phyloP scores from a whole-genome alignment of 2,113 vertebrate species.

The Sterna hirundo region DNA sequence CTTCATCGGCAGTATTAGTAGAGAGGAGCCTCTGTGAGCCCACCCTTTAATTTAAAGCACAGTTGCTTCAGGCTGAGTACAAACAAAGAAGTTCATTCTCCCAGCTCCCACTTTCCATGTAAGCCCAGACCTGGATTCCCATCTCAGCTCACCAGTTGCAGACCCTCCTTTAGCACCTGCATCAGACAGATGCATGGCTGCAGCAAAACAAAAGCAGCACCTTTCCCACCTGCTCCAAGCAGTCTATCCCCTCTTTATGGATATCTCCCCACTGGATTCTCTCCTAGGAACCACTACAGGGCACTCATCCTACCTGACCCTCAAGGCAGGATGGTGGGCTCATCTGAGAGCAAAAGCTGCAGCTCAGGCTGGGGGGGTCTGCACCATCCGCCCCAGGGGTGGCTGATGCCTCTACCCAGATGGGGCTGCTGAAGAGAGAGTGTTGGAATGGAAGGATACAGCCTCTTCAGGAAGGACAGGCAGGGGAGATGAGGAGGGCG shows the following conservation, averaged over 20 bases:
- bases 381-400: neutral
- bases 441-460: no score
- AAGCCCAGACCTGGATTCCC: neutral
- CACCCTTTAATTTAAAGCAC: neutral
- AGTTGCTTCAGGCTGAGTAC: neutral
- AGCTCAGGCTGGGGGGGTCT: neutral
- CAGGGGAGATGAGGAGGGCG: no score
- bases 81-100: neutral
- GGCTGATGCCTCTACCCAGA: no score
- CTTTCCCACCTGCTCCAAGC: neutral
- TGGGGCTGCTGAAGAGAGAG: no score
- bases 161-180: neutral
- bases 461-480: no score
- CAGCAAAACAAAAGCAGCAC: neutral
- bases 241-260: neutral
- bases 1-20: neutral
- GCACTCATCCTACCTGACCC: neutral
- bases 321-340: neutral
- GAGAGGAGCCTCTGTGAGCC: neutral
- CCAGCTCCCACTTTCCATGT: neutral
- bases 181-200: neutral
- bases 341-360: neutral
- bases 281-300: neutral
- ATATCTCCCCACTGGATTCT: neutral
- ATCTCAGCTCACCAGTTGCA: neutral